These are phyloP conservation scores for Asteroscopus sphinx DNA, from an alignment of 2,888 invertebrate species.

Conservation along the genomic window DNA sequence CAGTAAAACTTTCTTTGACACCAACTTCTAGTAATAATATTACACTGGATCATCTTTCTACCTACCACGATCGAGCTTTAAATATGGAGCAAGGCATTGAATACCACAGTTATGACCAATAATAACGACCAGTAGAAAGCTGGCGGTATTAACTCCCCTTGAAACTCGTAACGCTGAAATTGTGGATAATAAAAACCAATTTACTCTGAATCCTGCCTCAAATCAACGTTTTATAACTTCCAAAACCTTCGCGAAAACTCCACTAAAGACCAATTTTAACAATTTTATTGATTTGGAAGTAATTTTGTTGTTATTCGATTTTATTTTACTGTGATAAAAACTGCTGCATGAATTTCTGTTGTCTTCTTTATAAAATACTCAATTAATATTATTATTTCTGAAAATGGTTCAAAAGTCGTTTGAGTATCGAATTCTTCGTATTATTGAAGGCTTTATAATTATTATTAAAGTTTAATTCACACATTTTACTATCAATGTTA, in stretches of 20 bases:
- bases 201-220: slow-evolving; percentile 53
- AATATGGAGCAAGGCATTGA: slow-evolving; percentile 56
- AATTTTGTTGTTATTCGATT: slow-evolving; percentile 19
- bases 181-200: slow-evolving; percentile 62
- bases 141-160: slow-evolving; percentile 53
- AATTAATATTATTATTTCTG: slow-evolving; percentile 10
- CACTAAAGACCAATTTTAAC: slow-evolving; percentile 34
- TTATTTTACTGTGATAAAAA: slow-evolving; percentile 28
- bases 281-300: slow-evolving; percentile 25
- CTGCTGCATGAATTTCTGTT: slow-evolving; percentile 17
- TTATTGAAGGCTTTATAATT: neutral
- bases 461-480: slow-evolving; percentile 6
- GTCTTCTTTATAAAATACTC: slow-evolving; percentile 2
- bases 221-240: slow-evolving; percentile 48
- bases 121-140: slow-evolving; percentile 65
- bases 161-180: slow-evolving; percentile 50
- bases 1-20: neutral
- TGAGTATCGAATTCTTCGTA: slow-evolving; percentile 5
- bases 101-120: slow-evolving; percentile 56
- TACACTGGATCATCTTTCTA: slow-evolving; percentile 8
- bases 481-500: slow-evolving; percentile 12
- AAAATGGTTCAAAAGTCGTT: slow-evolving; percentile 5
- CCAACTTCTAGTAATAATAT: neutral
- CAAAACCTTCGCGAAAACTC: slow-evolving; percentile 35
- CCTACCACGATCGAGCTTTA: slow-evolving; percentile 16